These are phyloP conservation scores for Psophia crepitans DNA, from an alignment of 2,113 vertebrate genomes.

Conservation along the genomic window DNA sequence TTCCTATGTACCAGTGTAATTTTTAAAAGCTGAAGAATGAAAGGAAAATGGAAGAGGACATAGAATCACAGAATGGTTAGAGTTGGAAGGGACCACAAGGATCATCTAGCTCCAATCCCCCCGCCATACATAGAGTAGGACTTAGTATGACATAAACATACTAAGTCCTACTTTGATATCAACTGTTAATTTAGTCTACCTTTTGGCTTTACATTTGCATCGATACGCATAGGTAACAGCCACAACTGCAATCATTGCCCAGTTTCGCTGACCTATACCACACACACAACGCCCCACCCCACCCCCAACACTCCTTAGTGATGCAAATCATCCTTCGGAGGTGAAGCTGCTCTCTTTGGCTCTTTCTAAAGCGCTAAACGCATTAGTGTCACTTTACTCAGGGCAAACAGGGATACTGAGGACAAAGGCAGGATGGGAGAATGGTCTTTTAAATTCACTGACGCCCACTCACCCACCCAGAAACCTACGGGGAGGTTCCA, in stretches of 20 bases:
- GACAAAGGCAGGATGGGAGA: background rate
- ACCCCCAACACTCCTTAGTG: background rate
- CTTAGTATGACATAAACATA: too few relatives aligned
- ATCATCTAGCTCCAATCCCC: too few relatives aligned
- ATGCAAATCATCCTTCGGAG: background rate
- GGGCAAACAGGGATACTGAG: background rate
- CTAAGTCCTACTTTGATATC: background rate
- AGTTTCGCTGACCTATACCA: background rate
- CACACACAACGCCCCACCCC: accelerated
- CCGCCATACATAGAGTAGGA: too few relatives aligned
- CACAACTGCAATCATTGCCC: background rate
- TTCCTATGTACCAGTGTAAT: background rate
- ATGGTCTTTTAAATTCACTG: background rate
- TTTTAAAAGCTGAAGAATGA: background rate
- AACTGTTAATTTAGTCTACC: background rate
- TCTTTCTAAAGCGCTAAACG: background rate
- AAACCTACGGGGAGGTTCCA: background rate
- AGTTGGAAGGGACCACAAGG: too few relatives aligned
- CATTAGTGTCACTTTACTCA: background rate
- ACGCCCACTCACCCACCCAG: background rate
- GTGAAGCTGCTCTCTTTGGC: background rate
- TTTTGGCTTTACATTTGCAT: background rate
- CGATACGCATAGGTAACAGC: background rate
- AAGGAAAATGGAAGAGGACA: background rate
- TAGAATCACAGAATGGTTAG: too few relatives aligned